Evolutionary conservation across 2,113 vertebrate genomes (phyloP), one percentile per base, ranked within the genome.

Genomic region (Cyphomyrus plagiostoma): DNA sequence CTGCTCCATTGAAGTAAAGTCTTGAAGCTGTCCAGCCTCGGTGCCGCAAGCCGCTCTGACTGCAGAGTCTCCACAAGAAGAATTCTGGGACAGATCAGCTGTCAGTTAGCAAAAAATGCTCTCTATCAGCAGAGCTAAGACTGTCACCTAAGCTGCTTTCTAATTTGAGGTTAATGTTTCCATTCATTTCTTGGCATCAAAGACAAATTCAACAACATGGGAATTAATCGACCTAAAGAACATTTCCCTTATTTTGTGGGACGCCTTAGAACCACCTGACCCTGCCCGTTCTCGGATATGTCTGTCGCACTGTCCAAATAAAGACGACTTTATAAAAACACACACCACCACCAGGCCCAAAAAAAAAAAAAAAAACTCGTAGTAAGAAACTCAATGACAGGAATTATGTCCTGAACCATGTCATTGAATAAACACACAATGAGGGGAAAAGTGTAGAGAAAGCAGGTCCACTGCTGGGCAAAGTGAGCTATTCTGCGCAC

Each of bases 401-500:
- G 95, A 95, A 96, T 95, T 95, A 94, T 90, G 92, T 93, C 94
- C 95, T 93, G 94, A 92, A 89, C 94, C 94, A 93, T 93, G 94
- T 96, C 95, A 96, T 96, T 96, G 95, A 95, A 95, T 95, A 95
- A 96, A 95, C 95, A 95, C 93, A 96, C 96, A 96, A 96, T 95
- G 95, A 96, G 93, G 94, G 93, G 96, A 94, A 95, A 94, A 93
- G 92, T 93, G 88, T 92, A 87, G 88, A 90, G 92, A 94, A 94
- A 95, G 95, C 93, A 92, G 96, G 96, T 96, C 96, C 97, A 96
- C 95, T 96, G 96, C 94, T 94, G 90, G 93, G 92, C 94, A 96
- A 97, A 97, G 93, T 96, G 96, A 97, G 97, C 96, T 95, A 95
- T 97, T 97, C 95, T 97, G 94, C 95, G 96, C 92, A 97, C 97